Conservation (phyloP, 2,113 vertebrate genomes). For the Ardeotis arabs region DNA sequence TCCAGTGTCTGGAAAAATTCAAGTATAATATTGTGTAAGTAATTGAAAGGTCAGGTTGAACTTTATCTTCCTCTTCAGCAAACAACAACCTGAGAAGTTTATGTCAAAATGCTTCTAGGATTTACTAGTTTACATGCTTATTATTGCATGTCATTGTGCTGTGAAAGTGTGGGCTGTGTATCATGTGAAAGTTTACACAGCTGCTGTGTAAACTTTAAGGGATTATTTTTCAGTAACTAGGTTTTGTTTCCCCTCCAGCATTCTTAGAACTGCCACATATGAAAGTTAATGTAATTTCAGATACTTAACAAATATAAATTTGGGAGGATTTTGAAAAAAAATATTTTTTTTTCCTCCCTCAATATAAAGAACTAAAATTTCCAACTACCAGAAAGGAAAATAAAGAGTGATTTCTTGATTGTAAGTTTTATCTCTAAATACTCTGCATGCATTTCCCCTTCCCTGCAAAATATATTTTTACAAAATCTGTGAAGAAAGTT, state of each 20-base stretch:
- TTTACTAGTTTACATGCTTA: background rate
- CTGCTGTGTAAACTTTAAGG: background rate
- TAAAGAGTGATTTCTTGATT: accelerated
- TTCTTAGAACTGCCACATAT: background rate
- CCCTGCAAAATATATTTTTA: background rate
- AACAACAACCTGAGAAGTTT: background rate
- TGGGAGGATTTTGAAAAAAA: background rate
- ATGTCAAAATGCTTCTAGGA: background rate
- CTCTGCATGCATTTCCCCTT: accelerated
- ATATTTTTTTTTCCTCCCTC: background rate
- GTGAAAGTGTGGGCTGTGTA: background rate
- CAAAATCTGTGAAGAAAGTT: background rate
- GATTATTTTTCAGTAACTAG: background rate
- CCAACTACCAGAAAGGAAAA: background rate
- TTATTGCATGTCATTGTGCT: background rate
- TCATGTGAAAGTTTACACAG: background rate
- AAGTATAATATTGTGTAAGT: background rate
- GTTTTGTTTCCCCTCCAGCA: background rate
- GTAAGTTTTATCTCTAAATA: background rate
- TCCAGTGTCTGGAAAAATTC: background rate
- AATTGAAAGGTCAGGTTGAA: background rate
- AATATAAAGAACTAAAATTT: background rate
- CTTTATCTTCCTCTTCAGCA: background rate
- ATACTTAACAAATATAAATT: background rate
- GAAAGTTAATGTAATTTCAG: background rate